A percentile compares a stretch with the other conserved stretches of the same genome.
Conservation (phyloP, 2,113 vertebrate genomes). For the Oncorhynchus keta region DNA sequence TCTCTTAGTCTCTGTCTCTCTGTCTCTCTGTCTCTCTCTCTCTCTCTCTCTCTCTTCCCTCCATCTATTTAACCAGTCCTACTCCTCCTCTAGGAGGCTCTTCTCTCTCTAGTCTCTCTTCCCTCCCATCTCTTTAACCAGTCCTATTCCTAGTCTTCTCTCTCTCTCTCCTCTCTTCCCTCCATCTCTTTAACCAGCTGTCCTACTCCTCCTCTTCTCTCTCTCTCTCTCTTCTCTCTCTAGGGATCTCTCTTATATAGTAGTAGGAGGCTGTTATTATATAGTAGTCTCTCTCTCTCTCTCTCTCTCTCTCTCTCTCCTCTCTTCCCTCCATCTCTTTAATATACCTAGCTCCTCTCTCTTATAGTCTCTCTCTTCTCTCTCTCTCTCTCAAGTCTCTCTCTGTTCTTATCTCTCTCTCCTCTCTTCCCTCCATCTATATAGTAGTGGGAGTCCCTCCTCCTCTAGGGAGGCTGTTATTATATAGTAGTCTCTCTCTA, state of each 20-base stretch:
- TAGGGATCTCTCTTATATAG: no score
- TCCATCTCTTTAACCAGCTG: neutral
- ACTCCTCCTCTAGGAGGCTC: neutral
- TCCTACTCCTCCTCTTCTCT: neutral
- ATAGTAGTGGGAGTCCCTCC: no score
- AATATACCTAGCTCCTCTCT: no score
- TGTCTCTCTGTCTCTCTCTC: neutral
- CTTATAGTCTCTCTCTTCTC: neutral
- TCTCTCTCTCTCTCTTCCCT: no score
- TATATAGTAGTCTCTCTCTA: no score
- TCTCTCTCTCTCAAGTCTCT: no score
- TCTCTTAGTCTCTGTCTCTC: no score
- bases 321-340: neutral
- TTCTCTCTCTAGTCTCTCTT: slow-evolving; percentile 18
- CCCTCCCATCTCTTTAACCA: no score
- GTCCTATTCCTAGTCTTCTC: neutral
- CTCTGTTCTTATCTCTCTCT: neutral
- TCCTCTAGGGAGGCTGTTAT: no score
- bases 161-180: neutral
- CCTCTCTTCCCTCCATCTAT: neutral
- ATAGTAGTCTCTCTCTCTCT: neutral
- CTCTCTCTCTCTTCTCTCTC: neutral
- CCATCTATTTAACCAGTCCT: no score
- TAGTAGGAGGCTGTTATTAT: no score
- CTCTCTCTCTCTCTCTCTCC: neutral